phyloP scores from a whole-genome alignment of 2,113 vertebrate genomes.

The Channa argus region DNA sequence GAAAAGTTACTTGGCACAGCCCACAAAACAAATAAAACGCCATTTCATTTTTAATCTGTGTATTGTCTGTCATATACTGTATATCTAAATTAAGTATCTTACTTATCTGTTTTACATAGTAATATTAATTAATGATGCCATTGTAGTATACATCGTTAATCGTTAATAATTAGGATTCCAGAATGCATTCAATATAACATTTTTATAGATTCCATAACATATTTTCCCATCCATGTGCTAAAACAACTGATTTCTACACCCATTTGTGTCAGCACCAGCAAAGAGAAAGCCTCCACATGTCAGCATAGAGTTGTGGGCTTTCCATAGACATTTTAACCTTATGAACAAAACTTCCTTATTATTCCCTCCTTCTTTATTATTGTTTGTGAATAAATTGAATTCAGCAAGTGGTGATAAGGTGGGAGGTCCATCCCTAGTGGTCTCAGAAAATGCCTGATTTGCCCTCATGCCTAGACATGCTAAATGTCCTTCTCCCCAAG shows the following conservation, averaged over 20 bases:
- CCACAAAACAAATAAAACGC: background rate
- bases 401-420: conserved; percentile 59
- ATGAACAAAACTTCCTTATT: conserved; percentile 58
- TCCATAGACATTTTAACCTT: conserved; percentile 53
- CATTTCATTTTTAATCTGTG: conserved; percentile 8
- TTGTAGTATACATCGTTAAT: background rate
- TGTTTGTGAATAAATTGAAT: conserved; percentile 72
- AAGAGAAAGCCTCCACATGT: conserved; percentile 16
- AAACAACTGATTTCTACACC: conserved; percentile 39
- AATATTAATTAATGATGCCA: background rate
- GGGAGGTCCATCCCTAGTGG: conserved; percentile 40
- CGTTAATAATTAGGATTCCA: conserved; percentile 23
- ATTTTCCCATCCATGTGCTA: conserved; percentile 20
- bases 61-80: background rate
- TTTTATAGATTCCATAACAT: conserved; percentile 23
- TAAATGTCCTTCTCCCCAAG: conserved; percentile 14
- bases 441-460: conserved; percentile 45
- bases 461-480: conserved; percentile 36
- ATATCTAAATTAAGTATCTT: background rate
- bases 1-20: background rate
- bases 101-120: background rate
- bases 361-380: conserved; percentile 65
- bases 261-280: conserved; percentile 34
- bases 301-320: conserved; percentile 27
- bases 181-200: conserved; percentile 8